Conservation (phyloP, 2,888 invertebrate species). For the Asteroscopus sphinx region DNA sequence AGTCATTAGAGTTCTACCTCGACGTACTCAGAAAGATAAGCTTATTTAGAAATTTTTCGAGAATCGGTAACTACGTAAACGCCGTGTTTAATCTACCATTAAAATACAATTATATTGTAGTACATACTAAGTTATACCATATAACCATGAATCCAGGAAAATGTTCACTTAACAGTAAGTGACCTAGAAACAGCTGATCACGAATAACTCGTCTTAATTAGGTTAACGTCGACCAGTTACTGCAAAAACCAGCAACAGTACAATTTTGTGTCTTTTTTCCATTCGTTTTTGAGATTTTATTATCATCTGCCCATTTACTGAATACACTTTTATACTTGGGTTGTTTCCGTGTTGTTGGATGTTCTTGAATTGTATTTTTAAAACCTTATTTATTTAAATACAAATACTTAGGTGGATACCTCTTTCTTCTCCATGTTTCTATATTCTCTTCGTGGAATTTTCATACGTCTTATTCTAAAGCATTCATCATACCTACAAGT, state of each 20-base stretch:
- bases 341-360: background rate
- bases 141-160: conserved; percentile 55
- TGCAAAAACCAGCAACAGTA: conserved; percentile 41
- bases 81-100: conserved; percentile 20
- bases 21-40: conserved; percentile 29
- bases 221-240: conserved; percentile 52
- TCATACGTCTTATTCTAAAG: background rate
- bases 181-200: conserved; percentile 60
- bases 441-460: background rate
- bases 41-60: conserved; percentile 29
- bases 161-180: conserved; percentile 50
- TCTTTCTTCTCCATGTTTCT: background rate
- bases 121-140: conserved; percentile 16
- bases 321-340: background rate
- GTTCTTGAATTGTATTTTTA: background rate
- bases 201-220: conserved; percentile 57
- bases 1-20: conserved; percentile 18
- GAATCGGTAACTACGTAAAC: conserved; percentile 27
- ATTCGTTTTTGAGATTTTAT: conserved; percentile 30
- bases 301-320: conserved; percentile 16
- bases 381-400: background rate
- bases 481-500: background rate
- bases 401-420: too few relatives aligned
- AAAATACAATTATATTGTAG: conserved; percentile 22
- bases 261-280: conserved; percentile 37